phyloP scores from a whole-genome alignment of 1,140 invertebrate species.

The Palaemon carinicauda region DNA sequence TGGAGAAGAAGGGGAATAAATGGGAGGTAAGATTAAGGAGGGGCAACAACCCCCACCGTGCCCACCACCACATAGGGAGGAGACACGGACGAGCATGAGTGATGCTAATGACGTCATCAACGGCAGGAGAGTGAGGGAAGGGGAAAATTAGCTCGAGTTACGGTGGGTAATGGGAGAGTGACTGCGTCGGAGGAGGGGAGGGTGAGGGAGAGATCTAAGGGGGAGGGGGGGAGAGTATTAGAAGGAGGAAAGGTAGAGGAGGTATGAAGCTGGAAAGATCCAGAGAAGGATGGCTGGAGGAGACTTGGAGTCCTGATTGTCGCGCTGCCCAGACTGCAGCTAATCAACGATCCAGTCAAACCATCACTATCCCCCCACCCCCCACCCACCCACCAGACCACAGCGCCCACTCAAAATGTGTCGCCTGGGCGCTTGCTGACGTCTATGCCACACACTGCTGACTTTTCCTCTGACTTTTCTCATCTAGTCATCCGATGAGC shows the following conservation, averaged over 20 bases:
- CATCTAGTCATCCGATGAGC: too few species aligned
- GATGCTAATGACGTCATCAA: too few species aligned
- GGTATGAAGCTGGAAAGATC: background rate
- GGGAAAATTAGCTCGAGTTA: background rate
- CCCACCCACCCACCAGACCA: too few species aligned
- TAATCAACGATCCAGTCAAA: background rate
- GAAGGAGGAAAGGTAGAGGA: background rate
- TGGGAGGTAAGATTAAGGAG: background rate
- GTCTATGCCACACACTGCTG: background rate
- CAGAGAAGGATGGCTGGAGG: background rate
- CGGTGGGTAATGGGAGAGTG: background rate
- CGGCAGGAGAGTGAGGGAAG: background rate
- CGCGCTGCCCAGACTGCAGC: slow-evolving; percentile 1
- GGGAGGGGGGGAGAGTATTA: background rate
- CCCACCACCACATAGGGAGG: too few species aligned
- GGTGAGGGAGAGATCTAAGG: background rate
- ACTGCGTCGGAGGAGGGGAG: background rate
- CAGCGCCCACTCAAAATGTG: background rate
- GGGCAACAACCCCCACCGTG: too few species aligned
- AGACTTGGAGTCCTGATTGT: background rate
- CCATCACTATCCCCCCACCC: too few species aligned
- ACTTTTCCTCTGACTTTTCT: too few species aligned
- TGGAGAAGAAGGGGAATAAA: background rate
- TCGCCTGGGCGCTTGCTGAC: background rate
- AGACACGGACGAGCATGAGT: too few species aligned